These are phyloP conservation scores for Heloderma charlesbogerti DNA, from an alignment of 2,113 vertebrate species.

Conservation along the genomic window DNA sequence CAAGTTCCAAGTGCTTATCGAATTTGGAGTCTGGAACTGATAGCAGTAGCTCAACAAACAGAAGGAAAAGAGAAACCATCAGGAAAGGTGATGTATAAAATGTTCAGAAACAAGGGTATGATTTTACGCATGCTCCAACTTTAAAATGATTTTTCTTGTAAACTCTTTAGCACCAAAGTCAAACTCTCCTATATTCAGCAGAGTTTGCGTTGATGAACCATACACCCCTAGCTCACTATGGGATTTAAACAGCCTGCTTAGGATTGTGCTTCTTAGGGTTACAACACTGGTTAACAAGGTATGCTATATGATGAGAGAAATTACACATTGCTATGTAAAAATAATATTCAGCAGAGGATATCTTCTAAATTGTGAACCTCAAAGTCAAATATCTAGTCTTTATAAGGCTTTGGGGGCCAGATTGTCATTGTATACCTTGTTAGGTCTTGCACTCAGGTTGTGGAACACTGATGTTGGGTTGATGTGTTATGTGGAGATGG, in stretches of 20 bases:
- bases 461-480: neutral
- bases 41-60: conserved; percentile 51
- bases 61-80: conserved; percentile 46
- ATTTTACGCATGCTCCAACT: neutral
- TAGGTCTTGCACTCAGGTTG: neutral
- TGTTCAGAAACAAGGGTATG: neutral
- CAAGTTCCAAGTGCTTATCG: conserved; percentile 45
- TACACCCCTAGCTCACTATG: neutral
- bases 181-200: neutral
- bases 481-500: neutral
- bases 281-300: neutral
- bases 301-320: neutral
- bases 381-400: neutral
- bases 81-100: conserved; percentile 70
- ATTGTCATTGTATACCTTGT: neutral
- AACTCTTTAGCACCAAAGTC: neutral
- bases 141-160: neutral
- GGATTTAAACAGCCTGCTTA: neutral
- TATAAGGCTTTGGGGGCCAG: neutral
- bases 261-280: neutral
- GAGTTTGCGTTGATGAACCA: neutral
- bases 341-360: neutral
- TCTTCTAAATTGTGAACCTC: neutral
- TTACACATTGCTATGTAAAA: neutral
- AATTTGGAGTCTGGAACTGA: conserved; percentile 63